Evolutionary conservation across 2,888 invertebrate species (phyloP), one percentile per base, ranked within the genome.

Genomic region (Prosapia bicincta): DNA sequence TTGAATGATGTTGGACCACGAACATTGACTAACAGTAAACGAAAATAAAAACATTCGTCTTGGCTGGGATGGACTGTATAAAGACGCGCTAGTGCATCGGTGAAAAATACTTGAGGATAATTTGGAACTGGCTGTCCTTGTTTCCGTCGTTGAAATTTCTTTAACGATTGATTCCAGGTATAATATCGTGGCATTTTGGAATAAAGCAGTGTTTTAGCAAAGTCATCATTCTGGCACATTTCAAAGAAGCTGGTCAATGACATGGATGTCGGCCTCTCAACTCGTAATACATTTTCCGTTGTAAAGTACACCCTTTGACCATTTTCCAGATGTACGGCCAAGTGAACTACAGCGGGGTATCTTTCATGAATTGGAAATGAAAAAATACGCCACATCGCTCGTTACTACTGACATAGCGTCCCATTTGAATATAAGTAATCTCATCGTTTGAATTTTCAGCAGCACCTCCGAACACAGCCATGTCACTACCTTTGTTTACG

Each of bases 281-380:
- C 76, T 75, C 43, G 67, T 25, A 26, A 73, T 30, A 65, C 75
- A 77, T 80, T 81, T 24, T 74, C 74, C 26, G 71, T 30, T 30
- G 79, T 80, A 76, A 82, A 81, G 69, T 78, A 79, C n/a, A n/a
- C n/a, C n/a, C 81, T 78, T 76, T 83, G 82, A 9, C 81, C 82
- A 80, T 81, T 83, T 80, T 82, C 81, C 74, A 83, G 78, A 75
- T 83, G 81, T 0, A 82, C 79, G 71, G 78, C 79, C 66, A 83
- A 78, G 78, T 83, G 82, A 70, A 79, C 74, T 76, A 83, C 81
- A 25, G 80, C 71, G 13, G 82, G 83, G 72, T 78, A 70, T 30
- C 80, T 69, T 69, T 82, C 81, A 80, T 83, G 83, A 69, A 84
- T 81, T 26, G 81, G 79, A 72, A 82, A 83, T 71, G 79, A 78